phyloP scores from a whole-genome alignment of 2,797 vertebrate genomes.

The Varecia variegata region DNA sequence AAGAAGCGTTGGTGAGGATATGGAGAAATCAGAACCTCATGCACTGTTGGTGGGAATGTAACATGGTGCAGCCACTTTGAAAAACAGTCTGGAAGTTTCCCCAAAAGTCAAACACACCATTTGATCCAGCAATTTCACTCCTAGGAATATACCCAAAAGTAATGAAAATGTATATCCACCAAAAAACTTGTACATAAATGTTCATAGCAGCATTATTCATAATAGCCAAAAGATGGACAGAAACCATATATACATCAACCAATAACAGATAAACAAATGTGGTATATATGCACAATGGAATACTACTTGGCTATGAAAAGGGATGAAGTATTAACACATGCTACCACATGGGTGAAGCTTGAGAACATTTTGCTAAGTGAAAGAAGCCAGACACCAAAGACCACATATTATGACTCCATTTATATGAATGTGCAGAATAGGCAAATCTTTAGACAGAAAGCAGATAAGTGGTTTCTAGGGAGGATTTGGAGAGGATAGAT shows the following conservation, averaged over 20 bases:
- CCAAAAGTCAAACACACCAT: background rate
- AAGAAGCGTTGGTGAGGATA: background rate
- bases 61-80: background rate
- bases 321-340: background rate
- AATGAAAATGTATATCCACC: background rate
- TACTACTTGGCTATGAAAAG: background rate
- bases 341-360: background rate
- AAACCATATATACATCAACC: background rate
- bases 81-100: background rate
- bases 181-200: background rate
- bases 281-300: background rate
- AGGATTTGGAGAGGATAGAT: background rate
- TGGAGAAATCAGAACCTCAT: background rate
- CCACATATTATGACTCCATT: background rate
- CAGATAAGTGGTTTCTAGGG: background rate
- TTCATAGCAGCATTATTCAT: background rate
- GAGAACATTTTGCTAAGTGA: background rate
- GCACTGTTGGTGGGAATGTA: background rate
- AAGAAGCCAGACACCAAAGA: background rate
- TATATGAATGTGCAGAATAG: background rate
- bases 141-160: background rate
- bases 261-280: background rate
- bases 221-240: background rate
- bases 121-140: background rate
- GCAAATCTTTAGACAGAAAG: background rate